Percentiles rank a stretch among this genome's conserved stretches.
These are phyloP conservation scores for Trichechus manatus DNA, from an alignment of 2,113 vertebrate species.

Conservation along the genomic window DNA sequence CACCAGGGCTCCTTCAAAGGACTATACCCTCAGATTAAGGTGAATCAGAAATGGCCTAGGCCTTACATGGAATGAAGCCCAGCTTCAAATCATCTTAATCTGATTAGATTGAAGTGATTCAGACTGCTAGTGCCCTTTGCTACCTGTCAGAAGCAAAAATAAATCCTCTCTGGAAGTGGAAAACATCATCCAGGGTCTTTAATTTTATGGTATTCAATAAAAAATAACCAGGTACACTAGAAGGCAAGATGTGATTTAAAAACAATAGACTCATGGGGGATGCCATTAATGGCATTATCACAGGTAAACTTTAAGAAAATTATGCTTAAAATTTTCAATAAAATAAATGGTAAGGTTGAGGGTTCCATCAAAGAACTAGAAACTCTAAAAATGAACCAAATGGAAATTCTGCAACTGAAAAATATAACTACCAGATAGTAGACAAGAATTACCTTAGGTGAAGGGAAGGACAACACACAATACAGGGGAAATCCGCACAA, in stretches of 20 bases:
- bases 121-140: not conserved
- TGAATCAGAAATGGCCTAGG: not conserved
- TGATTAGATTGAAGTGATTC: slow-evolving; percentile 22
- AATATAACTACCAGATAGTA: not conserved
- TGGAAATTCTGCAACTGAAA: slow-evolving; percentile 29
- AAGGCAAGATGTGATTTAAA: slow-evolving; percentile 1
- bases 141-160: not conserved
- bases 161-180: slow-evolving; percentile 27
- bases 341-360: slow-evolving; percentile 28
- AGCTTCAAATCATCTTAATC: slow-evolving; percentile 10
- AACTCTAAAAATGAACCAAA: slow-evolving; percentile 52
- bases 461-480: no score
- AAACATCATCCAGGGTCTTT: slow-evolving; percentile 23
- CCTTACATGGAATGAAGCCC: not conserved
- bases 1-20: no score
- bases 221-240: slow-evolving; percentile 17
- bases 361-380: slow-evolving; percentile 43
- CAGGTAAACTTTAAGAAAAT: slow-evolving; percentile 17
- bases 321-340: not conserved
- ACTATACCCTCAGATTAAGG: not conserved
- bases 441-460: no score
- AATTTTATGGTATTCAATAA: slow-evolving; percentile 6
- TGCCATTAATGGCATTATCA: not conserved
- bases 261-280: not conserved
- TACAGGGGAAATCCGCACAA: no score